Percentiles rank a stretch among this genome's conserved stretches.
Conservation (phyloP, 2,888 invertebrate genomes). For the Hybos culiciformis region DNA sequence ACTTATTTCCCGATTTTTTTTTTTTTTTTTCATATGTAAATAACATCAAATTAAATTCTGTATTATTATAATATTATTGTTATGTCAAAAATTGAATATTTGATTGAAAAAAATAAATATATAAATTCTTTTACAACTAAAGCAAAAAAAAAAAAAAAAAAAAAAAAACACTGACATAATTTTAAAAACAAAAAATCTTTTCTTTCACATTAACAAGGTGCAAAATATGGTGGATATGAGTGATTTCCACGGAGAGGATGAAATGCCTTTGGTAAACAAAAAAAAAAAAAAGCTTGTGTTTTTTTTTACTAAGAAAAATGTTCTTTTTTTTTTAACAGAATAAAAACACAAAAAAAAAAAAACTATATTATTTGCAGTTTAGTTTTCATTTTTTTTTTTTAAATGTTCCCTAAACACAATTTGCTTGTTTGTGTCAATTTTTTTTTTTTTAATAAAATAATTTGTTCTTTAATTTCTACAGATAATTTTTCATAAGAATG, state of each 20-base stretch:
- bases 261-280: conserved; percentile 73
- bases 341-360: no score
- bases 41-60: neutral
- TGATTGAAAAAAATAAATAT: conserved; percentile 2
- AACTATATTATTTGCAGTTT: no score
- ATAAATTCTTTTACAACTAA: neutral
- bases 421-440: no score
- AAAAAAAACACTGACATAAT: conserved; percentile 7
- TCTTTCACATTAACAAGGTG: conserved; percentile 40
- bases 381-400: no score
- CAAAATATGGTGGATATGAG: conserved; percentile 82
- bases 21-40: no score
- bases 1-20: no score
- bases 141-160: conserved; percentile 7
- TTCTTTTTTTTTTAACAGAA: no score
- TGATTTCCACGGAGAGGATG: conserved; percentile 77
- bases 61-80: neutral
- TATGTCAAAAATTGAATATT: neutral
- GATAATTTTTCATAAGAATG: no score
- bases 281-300: conserved; percentile 8
- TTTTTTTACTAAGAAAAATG: no score
- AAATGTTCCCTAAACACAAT: no score
- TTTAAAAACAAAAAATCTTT: conserved; percentile 1
- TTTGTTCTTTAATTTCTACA: no score
- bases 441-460: no score